Evolutionary conservation across 2,797 vertebrate species (phyloP).

Genomic region (Perodicticus potto): DNA sequence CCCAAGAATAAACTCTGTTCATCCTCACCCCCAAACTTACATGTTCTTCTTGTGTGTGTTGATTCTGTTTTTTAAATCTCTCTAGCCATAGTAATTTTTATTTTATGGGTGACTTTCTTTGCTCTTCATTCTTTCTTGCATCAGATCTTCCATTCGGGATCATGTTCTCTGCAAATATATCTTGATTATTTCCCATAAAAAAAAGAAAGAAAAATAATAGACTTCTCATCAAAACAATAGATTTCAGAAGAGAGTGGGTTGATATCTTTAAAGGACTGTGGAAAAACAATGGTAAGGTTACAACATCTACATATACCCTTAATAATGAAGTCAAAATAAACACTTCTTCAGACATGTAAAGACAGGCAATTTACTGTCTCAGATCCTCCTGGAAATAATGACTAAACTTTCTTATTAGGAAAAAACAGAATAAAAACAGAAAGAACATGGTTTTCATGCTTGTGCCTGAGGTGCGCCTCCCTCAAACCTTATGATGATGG

Average conservation of each 20-base stretch:
- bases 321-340: constrained; percentile 14
- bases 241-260: not conserved
- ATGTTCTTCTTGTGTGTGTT: not conserved
- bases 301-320: not conserved
- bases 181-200: no score
- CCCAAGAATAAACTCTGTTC: not conserved
- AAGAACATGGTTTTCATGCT: not conserved
- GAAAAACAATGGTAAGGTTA: not conserved
- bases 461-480: not conserved
- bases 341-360: not conserved
- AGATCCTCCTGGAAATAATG: not conserved
- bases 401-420: not conserved
- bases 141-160: no score
- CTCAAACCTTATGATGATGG: no score
- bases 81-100: not conserved
- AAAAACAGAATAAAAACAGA: constrained; percentile 9
- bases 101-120: not conserved
- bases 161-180: no score
- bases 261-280: not conserved
- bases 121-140: not conserved
- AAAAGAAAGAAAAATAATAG: no score
- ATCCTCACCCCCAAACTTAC: not conserved
- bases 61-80: not conserved
- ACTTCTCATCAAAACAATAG: not conserved
- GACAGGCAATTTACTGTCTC: not conserved